phyloP scores from a whole-genome alignment of 2,113 vertebrate species.

The Candoia aspera region DNA sequence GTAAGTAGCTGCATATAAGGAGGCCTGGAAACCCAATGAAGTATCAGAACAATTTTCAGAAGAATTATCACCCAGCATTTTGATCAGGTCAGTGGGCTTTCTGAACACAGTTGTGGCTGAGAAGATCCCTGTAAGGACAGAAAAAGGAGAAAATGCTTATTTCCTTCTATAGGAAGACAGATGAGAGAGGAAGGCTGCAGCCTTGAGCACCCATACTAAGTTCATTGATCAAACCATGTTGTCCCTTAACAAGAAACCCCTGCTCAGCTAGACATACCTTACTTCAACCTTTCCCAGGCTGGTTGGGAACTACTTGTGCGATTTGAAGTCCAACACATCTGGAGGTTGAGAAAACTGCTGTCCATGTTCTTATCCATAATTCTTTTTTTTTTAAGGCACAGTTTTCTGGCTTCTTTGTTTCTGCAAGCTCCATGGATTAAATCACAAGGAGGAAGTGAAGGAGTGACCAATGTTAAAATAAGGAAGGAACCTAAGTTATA shows the following conservation, averaged over 20 bases:
- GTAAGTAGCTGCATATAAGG: constrained; percentile 81
- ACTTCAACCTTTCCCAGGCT: not conserved
- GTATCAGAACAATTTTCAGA: constrained; percentile 51
- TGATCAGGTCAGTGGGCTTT: not conserved
- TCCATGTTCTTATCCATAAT: not conserved
- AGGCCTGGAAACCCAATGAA: constrained; percentile 69
- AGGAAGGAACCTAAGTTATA: constrained; percentile 3
- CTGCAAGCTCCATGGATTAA: not conserved
- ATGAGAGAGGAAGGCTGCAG: not conserved
- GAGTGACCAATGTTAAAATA: not conserved
- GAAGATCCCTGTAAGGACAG: constrained; percentile 51
- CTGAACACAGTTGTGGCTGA: not conserved
- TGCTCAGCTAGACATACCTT: not conserved
- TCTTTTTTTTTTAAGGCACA: not conserved
- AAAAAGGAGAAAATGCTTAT: not conserved
- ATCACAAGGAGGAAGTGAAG: not conserved
- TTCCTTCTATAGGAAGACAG: not conserved
- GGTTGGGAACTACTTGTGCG: not conserved
- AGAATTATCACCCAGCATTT: constrained; percentile 58
- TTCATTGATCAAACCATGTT: not conserved
- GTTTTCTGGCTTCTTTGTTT: not conserved
- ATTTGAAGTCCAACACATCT: not conserved
- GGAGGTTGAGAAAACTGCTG: not conserved
- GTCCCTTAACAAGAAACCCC: not conserved
- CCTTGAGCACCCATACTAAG: not conserved